Conservation (phyloP, 2,797 vertebrate genomes). For the Salmo trutta region DNA sequence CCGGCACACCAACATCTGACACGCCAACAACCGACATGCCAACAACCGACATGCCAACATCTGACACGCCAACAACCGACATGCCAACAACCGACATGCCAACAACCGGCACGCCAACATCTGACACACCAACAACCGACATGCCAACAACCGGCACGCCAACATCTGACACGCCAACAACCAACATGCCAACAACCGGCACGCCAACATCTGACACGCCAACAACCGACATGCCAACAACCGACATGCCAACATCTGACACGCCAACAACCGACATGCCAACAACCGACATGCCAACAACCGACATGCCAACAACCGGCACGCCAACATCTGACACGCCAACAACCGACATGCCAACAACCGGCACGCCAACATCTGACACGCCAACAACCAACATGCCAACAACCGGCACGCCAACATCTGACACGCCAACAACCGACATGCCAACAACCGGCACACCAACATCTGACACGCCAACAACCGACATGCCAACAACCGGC, state of each 20-base stretch:
- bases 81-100: neutral
- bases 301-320: neutral
- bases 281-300: neutral
- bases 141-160: neutral
- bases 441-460: neutral
- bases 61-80: neutral
- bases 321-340: neutral
- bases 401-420: too few species aligned
- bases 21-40: neutral
- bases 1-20: too few species aligned
- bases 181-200: neutral
- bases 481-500: neutral
- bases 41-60: neutral
- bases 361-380: neutral
- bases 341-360: neutral
- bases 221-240: neutral
- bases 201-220: neutral
- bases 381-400: neutral
- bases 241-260: neutral
- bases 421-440: neutral
- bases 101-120: neutral
- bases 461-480: neutral
- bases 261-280: too few species aligned
- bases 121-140: neutral
- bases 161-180: fast-evolving